phyloP scores from a whole-genome alignment of 2,888 invertebrate genomes.

The Calliscelio sp. region DNA sequence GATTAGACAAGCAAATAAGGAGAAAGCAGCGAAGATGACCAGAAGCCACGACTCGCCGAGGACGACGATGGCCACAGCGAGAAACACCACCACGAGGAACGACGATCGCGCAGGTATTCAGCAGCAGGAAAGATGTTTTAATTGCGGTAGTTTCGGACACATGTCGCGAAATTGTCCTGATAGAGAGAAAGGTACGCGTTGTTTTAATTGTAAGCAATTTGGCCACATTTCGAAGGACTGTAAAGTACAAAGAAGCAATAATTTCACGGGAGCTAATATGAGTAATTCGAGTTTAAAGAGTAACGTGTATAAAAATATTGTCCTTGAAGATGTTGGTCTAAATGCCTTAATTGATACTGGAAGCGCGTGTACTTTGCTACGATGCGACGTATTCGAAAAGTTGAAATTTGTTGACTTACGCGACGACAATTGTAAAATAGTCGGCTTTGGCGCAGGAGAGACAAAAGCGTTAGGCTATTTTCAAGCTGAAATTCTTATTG shows the following conservation, averaged over 20 bases:
- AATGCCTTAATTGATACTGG: slow-evolving; percentile 22
- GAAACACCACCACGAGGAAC: no score
- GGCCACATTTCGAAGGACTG: background rate
- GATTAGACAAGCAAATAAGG: background rate
- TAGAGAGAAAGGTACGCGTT: slow-evolving; percentile 65
- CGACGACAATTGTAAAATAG: background rate
- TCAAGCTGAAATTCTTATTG: slow-evolving; percentile 10
- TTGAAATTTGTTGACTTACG: slow-evolving; percentile 4
- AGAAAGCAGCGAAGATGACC: background rate
- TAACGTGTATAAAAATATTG: slow-evolving; percentile 11
- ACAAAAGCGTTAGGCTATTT: slow-evolving; percentile 7
- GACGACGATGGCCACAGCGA: no score
- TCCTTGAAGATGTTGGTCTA: slow-evolving; percentile 4
- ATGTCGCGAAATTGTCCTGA: slow-evolving; percentile 13
- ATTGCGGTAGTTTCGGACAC: slow-evolving; percentile 36
- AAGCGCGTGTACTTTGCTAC: slow-evolving; percentile 11
- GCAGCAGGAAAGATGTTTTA: slow-evolving; percentile 47
- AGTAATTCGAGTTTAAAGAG: background rate
- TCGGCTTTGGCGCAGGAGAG: slow-evolving; percentile 19
- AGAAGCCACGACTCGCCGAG: slow-evolving; percentile 13
- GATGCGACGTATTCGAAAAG: slow-evolving; percentile 6
- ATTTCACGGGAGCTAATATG: background rate
- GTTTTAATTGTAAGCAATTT: slow-evolving; percentile 71
- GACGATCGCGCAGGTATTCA: no score
- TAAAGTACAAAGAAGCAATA: background rate